phyloP scores from a whole-genome alignment of 2,888 invertebrate genomes.

The Dolichopus griseipennis region DNA sequence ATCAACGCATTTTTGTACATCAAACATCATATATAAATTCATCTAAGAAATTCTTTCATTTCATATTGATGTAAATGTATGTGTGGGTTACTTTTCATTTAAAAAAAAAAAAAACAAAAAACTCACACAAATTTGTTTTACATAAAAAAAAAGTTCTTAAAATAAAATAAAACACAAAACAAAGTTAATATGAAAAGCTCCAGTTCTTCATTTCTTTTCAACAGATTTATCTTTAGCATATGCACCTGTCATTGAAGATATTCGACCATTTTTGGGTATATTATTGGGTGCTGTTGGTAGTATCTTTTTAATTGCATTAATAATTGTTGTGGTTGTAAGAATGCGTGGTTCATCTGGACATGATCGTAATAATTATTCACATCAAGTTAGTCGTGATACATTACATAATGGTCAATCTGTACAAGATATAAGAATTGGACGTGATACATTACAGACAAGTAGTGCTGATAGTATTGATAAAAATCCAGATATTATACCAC shows the following conservation, averaged over 20 bases:
- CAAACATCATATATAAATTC: too few species aligned
- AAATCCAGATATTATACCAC: slow-evolving; percentile 44
- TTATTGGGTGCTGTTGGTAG: slow-evolving; percentile 48
- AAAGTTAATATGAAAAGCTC: slow-evolving; percentile 10
- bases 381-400: slow-evolving; percentile 36
- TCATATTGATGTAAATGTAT: too few species aligned
- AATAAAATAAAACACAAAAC: not conserved
- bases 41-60: too few species aligned
- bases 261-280: slow-evolving; percentile 49
- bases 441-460: slow-evolving; percentile 39
- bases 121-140: too few species aligned
- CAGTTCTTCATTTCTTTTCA: slow-evolving; percentile 16
- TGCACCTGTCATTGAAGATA: slow-evolving; percentile 45
- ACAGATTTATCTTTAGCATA: slow-evolving; percentile 42
- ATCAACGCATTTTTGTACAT: too few species aligned
- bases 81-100: too few species aligned
- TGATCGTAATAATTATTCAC: slow-evolving; percentile 42
- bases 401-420: slow-evolving; percentile 40
- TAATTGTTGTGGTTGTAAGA: slow-evolving; percentile 47
- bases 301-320: slow-evolving; percentile 46
- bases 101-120: too few species aligned
- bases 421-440: slow-evolving; percentile 38
- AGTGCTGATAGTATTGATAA: slow-evolving; percentile 44
- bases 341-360: slow-evolving; percentile 44
- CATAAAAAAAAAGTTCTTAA: too few species aligned